Evolutionary conservation across 2,888 invertebrate species (phyloP).

Genomic region (Drosophila falleni): DNA sequence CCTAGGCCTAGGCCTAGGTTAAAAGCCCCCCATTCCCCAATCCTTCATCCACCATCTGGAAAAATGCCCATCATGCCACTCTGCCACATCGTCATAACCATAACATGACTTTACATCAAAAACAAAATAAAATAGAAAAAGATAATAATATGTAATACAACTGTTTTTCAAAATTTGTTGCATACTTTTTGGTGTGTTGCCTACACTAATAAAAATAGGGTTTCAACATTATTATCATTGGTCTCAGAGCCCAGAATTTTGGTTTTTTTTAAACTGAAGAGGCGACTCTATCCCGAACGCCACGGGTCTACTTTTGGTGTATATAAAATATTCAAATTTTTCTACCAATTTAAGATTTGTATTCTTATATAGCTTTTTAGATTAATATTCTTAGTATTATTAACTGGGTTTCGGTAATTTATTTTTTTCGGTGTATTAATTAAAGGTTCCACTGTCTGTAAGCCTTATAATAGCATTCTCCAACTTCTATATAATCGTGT

Average conservation of each 20-base stretch:
- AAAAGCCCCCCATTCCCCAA: neutral
- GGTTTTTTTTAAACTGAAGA: no score
- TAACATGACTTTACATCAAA: constrained; percentile 45
- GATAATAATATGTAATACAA: constrained; percentile 39
- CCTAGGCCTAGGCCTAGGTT: constrained; percentile 30
- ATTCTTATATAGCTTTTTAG: no score
- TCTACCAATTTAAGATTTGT: no score
- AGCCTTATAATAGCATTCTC: constrained; percentile 33
- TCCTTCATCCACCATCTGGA: neutral
- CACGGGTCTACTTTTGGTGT: no score
- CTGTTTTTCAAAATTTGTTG: constrained; percentile 30
- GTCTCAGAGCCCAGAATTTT: no score
- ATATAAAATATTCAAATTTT: no score
- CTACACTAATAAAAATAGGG: neutral
- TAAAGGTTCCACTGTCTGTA: constrained; percentile 1
- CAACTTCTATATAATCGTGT: constrained; percentile 58
- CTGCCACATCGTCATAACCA: constrained; percentile 37
- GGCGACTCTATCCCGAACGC: no score
- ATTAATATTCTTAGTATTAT: no score
- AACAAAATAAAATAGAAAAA: neutral
- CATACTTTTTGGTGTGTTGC: constrained; percentile 22
- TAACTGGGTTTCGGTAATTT: no score
- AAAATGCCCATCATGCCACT: constrained; percentile 52
- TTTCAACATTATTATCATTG: no score
- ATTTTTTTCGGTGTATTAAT: neutral